phyloP scores from a whole-genome alignment of 2,113 vertebrate genomes.

The Heptranchias perlo region DNA sequence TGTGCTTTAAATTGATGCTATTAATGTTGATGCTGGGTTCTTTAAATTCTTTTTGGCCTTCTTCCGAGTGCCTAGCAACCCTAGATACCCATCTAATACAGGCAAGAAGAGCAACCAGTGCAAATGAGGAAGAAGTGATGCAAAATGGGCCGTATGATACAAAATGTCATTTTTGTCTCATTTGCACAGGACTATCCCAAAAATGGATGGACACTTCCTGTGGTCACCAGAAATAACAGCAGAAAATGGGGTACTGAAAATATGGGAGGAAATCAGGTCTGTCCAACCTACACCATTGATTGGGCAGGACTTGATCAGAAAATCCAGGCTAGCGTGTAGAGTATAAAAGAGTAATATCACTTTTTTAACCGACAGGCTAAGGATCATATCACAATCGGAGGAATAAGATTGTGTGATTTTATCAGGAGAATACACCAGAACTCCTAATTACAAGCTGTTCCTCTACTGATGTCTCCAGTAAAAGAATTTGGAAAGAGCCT shows the following conservation, averaged over 20 bases:
- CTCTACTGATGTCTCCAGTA: background rate
- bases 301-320: background rate
- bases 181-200: background rate
- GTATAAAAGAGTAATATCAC: background rate
- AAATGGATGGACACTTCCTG: background rate
- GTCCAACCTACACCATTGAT: background rate
- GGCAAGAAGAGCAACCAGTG: background rate
- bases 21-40: background rate
- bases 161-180: background rate
- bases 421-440: background rate
- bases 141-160: background rate
- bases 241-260: background rate
- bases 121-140: background rate
- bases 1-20: background rate
- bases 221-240: background rate
- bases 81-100: background rate
- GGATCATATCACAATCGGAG: background rate
- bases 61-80: background rate
- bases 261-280: background rate
- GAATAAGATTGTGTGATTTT: background rate
- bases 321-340: background rate
- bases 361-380: background rate
- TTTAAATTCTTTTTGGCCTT: background rate
- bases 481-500: slow-evolving; percentile 11
- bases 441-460: background rate